These are phyloP conservation scores for Pangasius krempfi DNA, from an alignment of 2,797 vertebrate species.

Conservation along the genomic window DNA sequence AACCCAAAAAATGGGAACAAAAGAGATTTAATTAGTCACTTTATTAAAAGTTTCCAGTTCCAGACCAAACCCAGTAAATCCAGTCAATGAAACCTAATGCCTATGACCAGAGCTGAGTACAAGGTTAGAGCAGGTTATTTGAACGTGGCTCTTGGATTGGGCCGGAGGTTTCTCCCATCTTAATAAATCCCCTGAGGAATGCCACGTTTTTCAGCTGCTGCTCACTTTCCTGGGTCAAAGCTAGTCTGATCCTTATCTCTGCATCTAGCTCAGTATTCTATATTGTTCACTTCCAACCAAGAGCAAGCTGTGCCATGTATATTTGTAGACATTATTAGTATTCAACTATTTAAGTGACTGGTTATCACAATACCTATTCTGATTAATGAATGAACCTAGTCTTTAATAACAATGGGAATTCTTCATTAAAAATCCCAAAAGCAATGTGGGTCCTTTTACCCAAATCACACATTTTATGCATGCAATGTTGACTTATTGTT, in stretches of 20 bases:
- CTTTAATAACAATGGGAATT: background rate
- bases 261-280: slow-evolving; percentile 46
- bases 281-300: slow-evolving; percentile 57
- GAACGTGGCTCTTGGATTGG: slow-evolving; percentile 57
- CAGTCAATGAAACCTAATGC: slow-evolving; percentile 27
- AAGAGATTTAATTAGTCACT: background rate
- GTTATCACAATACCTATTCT: background rate
- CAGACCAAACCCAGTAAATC: background rate
- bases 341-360: background rate
- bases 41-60: slow-evolving; percentile 39
- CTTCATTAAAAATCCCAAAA: background rate
- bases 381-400: background rate
- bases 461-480: background rate
- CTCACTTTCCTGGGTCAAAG: slow-evolving; percentile 53
- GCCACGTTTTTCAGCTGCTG: slow-evolving; percentile 66
- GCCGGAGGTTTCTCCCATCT: slow-evolving; percentile 58
- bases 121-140: slow-evolving; percentile 38
- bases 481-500: background rate
- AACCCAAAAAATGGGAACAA: background rate
- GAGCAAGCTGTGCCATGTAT: slow-evolving; percentile 41
- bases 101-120: slow-evolving; percentile 17
- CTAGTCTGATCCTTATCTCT: slow-evolving; percentile 67
- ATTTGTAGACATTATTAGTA: slow-evolving; percentile 19
- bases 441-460: background rate
- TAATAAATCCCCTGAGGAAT: slow-evolving; percentile 73